Base-by-base conservation (phyloP, 2,888 invertebrate species). In the Allolobophora icterica region DNA sequence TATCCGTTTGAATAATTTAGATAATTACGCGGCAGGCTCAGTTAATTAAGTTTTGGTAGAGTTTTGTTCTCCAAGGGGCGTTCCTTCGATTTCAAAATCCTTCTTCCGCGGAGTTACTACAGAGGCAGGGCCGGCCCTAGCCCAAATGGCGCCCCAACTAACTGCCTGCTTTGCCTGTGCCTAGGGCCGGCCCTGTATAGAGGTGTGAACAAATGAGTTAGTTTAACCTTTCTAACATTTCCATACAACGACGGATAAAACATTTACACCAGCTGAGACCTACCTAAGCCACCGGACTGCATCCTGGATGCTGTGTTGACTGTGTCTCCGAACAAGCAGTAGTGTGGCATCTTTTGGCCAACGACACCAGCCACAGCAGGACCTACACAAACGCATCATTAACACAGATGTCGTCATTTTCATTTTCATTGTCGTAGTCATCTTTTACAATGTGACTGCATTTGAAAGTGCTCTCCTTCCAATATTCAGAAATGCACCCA, bases 261-360 rank as follows among this genome's bases (percentile, higher is more conserved):
- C n/a, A 35, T n/a, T 11, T 5, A 15, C 24, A 1, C 17, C 84
- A 11, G 21, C 4, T 33, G 42, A 17, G 19, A 35, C 40, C 30
- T 40, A 91, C 91, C 91, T 33, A 87, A 89, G 58, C 91, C 91
- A 89, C 91, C 90, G 30, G 91, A 90, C 33, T 91, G 90, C 91
- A 91, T 91, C 40, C 91, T 52, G 24, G 91, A 90, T 21, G 91
- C 91, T 21, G 90, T 90, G 90, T 91, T 91, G 24, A 94, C 94
- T 0, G 94, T 94, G 91, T 94, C 94, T 0, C 94, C 94, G 92
- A 94, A 94, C 90, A 94, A 91, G 91, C 94, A 94, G 90, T 94
- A 94, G 33, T 94, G 91, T 5, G 94, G 94, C 94, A 94, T 94
- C 40, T 52, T 92, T 30, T 83, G n/a, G 2, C 92, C 91, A 21